Conservation (phyloP, 2,888 invertebrate species). For the Marasmarcha lunaedactyla region DNA sequence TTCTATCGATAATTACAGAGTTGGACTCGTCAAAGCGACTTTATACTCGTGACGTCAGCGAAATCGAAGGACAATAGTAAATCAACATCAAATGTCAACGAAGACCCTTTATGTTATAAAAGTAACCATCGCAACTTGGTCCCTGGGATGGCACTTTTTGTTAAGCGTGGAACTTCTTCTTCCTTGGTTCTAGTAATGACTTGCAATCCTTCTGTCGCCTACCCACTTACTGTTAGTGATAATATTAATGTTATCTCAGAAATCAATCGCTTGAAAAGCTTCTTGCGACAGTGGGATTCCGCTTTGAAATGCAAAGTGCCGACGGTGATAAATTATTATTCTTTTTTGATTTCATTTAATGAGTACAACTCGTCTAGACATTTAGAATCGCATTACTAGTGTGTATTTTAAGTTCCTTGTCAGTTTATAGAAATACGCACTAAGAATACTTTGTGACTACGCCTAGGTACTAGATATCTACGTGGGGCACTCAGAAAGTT, state of each 20-base stretch:
- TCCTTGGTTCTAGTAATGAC: constrained; percentile 39
- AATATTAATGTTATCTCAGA: constrained; percentile 61
- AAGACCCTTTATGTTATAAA: constrained; percentile 40
- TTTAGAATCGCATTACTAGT: too few species aligned
- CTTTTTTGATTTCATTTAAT: neutral
- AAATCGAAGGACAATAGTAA: constrained; percentile 53
- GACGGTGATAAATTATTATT: constrained; percentile 4
- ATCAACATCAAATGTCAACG: constrained; percentile 67
- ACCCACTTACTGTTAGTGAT: constrained; percentile 61
- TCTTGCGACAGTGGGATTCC: constrained; percentile 25
- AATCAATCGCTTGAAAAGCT: constrained; percentile 40
- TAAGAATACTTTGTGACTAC: too few species aligned
- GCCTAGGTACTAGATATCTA: too few species aligned
- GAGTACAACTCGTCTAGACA: too few species aligned
- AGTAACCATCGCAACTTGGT: constrained; percentile 28
- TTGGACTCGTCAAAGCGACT: constrained; percentile 1
- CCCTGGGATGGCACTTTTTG: constrained; percentile 20
- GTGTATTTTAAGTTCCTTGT: too few species aligned
- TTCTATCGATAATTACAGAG: constrained; percentile 12
- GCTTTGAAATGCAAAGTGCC: constrained; percentile 27
- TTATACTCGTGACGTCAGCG: constrained; percentile 42
- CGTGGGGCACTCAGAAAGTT: too few species aligned
- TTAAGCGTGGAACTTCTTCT: constrained; percentile 20
- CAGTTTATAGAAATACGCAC: too few species aligned
- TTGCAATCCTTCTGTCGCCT: constrained; percentile 55